Evolutionary conservation across 2,113 vertebrate species (phyloP), one percentile per base, ranked within the genome.

Genomic region (Calyptommatus sinebrachiatus): DNA sequence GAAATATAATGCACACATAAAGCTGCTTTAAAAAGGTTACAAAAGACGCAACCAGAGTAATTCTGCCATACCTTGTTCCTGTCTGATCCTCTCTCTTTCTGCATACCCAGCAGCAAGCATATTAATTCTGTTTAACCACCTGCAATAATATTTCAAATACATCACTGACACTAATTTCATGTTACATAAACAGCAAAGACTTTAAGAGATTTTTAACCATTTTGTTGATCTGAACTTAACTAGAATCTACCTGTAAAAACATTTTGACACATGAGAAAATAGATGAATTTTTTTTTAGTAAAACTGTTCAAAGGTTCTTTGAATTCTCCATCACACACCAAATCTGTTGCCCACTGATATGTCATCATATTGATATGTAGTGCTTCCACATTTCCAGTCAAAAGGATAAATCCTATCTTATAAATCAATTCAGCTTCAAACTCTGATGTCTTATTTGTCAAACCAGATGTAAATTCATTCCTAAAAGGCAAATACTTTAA

Each of bases 91-190:
- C 88, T 99, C 98, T 93, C 96, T 96, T 91, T 99, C 97, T n/a
- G 96, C 95, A 92, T 96, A 98, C 81, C 97, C 96, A 78, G 97
- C 96, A 91, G 97, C 97, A 65, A 98, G 97, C 95, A 98, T 97
- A 91, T 97, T 98, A 90, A 99, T 96, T 92, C 98, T 96, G 90
- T 98, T 99, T 91, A 99, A 95, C 98, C 98, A 99, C 90, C 98
- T 99, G 94, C 90, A 94, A 94, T 87, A 89, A 90, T n/a, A 92
- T 91, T 85, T 78, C 85, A 86, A 90, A 90, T 90, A 84, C 80
- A 93, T 62, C 46, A 92, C n/a, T 89, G 84, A 88, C 80, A 90
- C 18, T 0, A 0, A 86, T 76, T 20, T 10, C 7, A 62, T 82
- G 41, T 76, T 73, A 88, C 81, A 77, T 81, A 62, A 48, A 84